phyloP scores from a whole-genome alignment of 2,113 vertebrate species.

The Sinocyclocheilus anshuiensis region DNA sequence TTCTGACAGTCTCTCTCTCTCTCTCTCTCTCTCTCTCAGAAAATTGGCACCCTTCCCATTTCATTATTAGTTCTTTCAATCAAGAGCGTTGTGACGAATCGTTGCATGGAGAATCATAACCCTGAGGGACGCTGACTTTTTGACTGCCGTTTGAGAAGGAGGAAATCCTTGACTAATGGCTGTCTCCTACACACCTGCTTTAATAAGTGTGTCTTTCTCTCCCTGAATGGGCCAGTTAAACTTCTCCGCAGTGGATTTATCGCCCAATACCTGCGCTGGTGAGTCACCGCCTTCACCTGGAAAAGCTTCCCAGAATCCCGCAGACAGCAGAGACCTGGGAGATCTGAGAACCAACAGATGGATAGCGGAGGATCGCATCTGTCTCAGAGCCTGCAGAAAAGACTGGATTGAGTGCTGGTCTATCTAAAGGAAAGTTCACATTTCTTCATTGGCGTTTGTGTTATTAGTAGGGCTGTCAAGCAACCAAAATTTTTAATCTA shows the following conservation, averaged over 20 bases:
- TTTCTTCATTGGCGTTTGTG: background rate
- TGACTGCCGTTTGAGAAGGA: background rate
- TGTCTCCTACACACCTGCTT: slow-evolving; percentile 20
- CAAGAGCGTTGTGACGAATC: slow-evolving; percentile 17
- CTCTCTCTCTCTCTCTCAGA: background rate
- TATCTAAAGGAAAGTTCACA: background rate
- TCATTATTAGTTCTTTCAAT: slow-evolving; percentile 26
- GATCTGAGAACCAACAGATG: background rate
- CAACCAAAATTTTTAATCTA: too few species aligned
- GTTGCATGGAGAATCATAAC: slow-evolving; percentile 19
- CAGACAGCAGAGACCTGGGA: background rate
- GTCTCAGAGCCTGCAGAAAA: background rate
- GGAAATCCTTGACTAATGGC: slow-evolving; percentile 47
- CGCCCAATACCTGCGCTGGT: too few species aligned
- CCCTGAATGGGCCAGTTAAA: background rate
- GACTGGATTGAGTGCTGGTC: background rate
- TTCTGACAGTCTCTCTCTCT: background rate
- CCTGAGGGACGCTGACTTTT: slow-evolving; percentile 15
- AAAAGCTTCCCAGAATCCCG: background rate
- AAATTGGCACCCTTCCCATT: slow-evolving; percentile 5
- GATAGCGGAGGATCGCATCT: background rate
- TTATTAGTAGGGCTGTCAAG: background rate
- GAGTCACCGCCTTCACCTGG: slow-evolving; percentile 5
- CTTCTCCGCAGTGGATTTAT: background rate
- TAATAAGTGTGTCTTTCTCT: slow-evolving; percentile 36